Base-by-base conservation (phyloP, 23 tunicate genomes). In the Trididemnum clinides region DNA sequence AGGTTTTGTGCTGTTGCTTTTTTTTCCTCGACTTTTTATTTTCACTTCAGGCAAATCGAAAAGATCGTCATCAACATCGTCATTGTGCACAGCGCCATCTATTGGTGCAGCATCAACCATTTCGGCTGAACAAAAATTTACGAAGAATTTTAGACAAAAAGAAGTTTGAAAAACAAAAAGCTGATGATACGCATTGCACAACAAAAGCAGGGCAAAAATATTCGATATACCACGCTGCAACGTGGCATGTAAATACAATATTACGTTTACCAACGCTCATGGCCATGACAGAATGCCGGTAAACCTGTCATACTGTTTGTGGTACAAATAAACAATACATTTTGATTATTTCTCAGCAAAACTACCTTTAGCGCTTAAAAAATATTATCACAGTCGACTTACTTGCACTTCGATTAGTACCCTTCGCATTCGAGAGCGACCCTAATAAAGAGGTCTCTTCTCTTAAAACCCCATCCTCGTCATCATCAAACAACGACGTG, bases 11-110 rank as follows among this genome's bases (percentile, higher is more conserved):
- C 25, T 6, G 6, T 30, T 23, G 7, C 37, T 6, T 32, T 66
- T 66, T 20, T 66, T 66, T n/a, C 31, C 31, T n/a, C 25, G 20
- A 59, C 25, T 59, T 4, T 19, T 4, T 19, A 79, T n/a, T 57
- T 79, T 79, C 26, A 84, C 88, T 28, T 84, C 88, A 33, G 88
- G 88, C 31, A 84, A 33, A 49, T 27, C 81, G 75, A 84, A 84
- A 28, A 84, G 20, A 30, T 85, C 82, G 27, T 85, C 22, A 30
- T 58, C 74, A n/a, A n/a, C n/a, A 28, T 76, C 64, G 26, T 75
- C 82, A 35, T 29, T 39, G 34, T 34, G 59, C 36, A 62, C 33
- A 58, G 82, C 82, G 82, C 83, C 83, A 6, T 83, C 89, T 21
- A 85, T 74, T 26, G 89, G 80, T 30, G 25, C 2, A 3, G 31